These are phyloP conservation scores for human (Homo sapiens) DNA, from an alignment of 2,113 vertebrate species.

Conservation along the genomic window DNA sequence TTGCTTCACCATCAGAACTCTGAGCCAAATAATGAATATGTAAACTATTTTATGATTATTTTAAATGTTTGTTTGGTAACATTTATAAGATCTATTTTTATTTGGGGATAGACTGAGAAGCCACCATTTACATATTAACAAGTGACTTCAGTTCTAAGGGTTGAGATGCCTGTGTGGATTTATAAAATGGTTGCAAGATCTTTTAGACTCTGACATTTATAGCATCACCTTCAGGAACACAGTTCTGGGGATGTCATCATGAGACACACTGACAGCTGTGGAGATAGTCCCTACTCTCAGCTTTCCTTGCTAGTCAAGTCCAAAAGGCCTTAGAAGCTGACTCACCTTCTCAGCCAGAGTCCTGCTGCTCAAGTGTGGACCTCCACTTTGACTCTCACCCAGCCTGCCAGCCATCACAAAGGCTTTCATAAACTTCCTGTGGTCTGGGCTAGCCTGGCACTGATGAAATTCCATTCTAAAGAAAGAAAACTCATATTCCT, in stretches of 20 bases:
- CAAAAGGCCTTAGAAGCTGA: not conserved
- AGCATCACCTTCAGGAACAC: not conserved
- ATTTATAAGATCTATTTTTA: constrained; percentile 39
- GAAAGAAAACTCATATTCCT: not conserved
- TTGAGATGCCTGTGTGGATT: not conserved
- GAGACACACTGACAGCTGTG: not conserved
- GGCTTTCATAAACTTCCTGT: not conserved
- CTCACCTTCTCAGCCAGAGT: not conserved
- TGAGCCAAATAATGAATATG: constrained; percentile 42
- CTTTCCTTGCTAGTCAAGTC: not conserved
- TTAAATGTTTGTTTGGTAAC: constrained; percentile 40
- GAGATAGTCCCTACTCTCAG: not conserved
- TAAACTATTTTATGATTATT: constrained; percentile 39
- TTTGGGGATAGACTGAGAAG: constrained; percentile 28
- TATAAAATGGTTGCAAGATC: not conserved
- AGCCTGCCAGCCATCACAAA: not conserved
- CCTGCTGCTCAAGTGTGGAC: not conserved
- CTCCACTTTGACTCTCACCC: not conserved
- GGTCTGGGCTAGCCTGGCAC: not conserved
- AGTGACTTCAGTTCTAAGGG: not conserved
- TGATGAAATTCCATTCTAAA: not conserved
- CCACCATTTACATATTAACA: not conserved
- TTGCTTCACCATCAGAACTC: constrained; percentile 34
- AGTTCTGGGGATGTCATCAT: not conserved
- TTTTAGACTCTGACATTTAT: not conserved